A percentile compares a stretch with the other conserved stretches of the same genome.
Conservation (phyloP, 2,888 invertebrate genomes). For the Tillus elongatus region DNA sequence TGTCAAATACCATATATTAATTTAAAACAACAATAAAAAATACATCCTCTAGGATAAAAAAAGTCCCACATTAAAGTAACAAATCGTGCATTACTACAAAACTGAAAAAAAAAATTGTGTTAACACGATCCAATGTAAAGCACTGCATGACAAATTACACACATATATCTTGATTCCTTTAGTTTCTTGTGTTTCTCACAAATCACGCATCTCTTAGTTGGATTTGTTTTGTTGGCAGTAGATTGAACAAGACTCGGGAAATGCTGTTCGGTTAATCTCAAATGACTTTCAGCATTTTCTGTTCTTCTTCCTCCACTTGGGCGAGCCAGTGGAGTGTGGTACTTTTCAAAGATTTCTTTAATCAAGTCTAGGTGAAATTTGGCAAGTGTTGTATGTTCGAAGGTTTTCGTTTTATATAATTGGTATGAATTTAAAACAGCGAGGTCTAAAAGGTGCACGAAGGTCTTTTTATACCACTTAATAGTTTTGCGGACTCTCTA, state of each 20-base stretch:
- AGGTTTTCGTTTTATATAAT: constrained; percentile 16
- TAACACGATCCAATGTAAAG: constrained; percentile 1
- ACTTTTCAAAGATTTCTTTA: not conserved
- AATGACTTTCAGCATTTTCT: not conserved
- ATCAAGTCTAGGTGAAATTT: not conserved
- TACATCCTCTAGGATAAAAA: no score
- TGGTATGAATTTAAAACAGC: constrained; percentile 19
- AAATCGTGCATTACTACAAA: no score
- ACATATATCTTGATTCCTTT: not conserved
- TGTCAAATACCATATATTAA: no score
- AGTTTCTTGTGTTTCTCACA: not conserved
- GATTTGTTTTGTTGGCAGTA: constrained; percentile 1
- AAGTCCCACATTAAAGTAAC: no score
- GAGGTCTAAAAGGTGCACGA: constrained; percentile 25
- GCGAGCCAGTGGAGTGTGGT: not conserved
- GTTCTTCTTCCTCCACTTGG: not conserved
- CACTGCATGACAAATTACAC: constrained; percentile 2
- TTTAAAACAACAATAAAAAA: no score
- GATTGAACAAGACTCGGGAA: not conserved
- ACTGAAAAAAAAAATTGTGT: no score
- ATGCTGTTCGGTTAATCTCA: constrained; percentile 2
- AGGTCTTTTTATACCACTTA: constrained; percentile 27
- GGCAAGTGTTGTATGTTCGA: not conserved
- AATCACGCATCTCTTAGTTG: constrained; percentile 2
- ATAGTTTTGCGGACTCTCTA: constrained; percentile 19